These are phyloP conservation scores for Piscicola geometra DNA, from an alignment of 2,888 invertebrate genomes.

Conservation along the genomic window DNA sequence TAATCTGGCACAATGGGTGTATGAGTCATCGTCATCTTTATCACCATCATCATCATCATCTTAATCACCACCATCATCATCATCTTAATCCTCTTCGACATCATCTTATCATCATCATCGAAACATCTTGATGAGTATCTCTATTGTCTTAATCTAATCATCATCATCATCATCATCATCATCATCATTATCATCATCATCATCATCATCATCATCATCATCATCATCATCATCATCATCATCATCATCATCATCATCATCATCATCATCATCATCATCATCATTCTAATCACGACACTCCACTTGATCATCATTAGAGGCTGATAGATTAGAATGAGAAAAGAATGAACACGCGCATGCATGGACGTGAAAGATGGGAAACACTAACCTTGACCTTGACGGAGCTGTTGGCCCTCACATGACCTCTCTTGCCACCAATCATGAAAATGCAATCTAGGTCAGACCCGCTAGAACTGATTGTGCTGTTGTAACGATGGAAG, in stretches of 20 bases:
- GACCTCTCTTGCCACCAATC: neutral
- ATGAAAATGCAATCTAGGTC: neutral
- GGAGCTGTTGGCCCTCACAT: neutral
- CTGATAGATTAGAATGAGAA: too few species aligned
- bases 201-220: neutral
- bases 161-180: neutral
- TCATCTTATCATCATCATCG: conserved; percentile 7
- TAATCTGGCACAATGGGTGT: neutral
- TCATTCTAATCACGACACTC: neutral
- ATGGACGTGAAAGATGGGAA: neutral
- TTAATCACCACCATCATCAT: neutral
- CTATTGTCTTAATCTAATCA: neutral
- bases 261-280: neutral
- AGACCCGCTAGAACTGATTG: neutral
- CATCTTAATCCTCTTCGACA: neutral
- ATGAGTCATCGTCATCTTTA: neutral
- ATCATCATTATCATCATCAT: neutral
- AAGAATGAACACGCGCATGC: too few species aligned
- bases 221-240: neutral
- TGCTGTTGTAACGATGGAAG: neutral
- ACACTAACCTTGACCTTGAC: neutral
- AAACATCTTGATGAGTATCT: too few species aligned
- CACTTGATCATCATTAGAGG: too few species aligned
- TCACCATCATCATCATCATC: neutral
- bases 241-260: neutral